Evolutionary conservation across 2,888 invertebrate species (phyloP), one percentile per base, ranked within the genome.

Genomic region (Monoplex corrugatus): DNA sequence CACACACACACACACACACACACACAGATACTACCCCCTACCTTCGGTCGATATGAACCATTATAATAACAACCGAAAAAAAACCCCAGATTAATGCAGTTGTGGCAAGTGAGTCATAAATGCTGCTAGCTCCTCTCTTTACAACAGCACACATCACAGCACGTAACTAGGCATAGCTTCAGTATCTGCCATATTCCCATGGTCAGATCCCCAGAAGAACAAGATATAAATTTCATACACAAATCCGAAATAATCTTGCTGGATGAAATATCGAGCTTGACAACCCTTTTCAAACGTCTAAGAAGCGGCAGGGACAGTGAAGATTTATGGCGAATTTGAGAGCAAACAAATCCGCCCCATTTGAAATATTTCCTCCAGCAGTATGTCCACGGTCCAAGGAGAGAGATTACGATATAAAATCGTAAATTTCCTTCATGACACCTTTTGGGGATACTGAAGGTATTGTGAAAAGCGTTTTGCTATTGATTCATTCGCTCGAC

Each of bases 211-310:
- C 28, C n/a, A 28, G 82, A 40, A 28, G 28, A 35, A 40, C 40
- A 82, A 38, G 82, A 82, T 83, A 85, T 85, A 85, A 85, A 85
- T 85, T 85, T 57, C 85, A 85, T 85, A 85, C 57, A 85, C 85
- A 50, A 85, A 85, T 85, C 63, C 85, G 13, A 8, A 82, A 85
- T 85, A 85, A 85, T 85, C 85, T 85, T 44, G 16, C n/a, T 3
- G 50, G 32, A 50, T 6, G 23, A 19, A 35, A 50, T 32, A 32
- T 8, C 85, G 28, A 35, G 35, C 57, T n/a, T n/a, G 38, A 85
- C 85, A 85, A 3, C 44, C 85, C 57, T 85, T 85, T 85, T 85
- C 85, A 85, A 85, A 57, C 28, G 63, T 68, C 63, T 6, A 28
- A 28, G 63, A 68, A 68, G 63, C 63, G 63, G 63, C 63, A 68